Conservation (phyloP, 2,797 vertebrate genomes). For the Typhlichthys subterraneus region DNA sequence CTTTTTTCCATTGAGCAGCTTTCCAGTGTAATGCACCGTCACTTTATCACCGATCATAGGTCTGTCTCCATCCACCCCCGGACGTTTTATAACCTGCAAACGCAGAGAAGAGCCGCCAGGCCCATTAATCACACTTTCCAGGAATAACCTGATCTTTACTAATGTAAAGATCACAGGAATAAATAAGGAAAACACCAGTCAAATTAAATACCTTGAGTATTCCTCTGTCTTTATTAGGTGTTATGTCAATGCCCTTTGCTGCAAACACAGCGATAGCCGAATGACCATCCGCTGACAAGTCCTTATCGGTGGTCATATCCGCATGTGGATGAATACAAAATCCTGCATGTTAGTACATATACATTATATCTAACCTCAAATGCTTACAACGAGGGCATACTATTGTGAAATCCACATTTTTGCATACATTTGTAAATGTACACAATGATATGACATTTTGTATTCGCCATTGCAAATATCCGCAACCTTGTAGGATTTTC, state of each 20-base stretch:
- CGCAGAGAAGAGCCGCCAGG: slow-evolving; percentile 15
- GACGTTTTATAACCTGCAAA: slow-evolving; percentile 83
- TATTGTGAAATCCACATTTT: background rate
- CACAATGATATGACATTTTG: background rate
- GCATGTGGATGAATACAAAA: slow-evolving; percentile 38
- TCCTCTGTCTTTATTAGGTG: slow-evolving; percentile 83
- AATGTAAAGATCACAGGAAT: no score
- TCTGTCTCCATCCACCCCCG: slow-evolving; percentile 79
- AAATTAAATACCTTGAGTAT: slow-evolving; percentile 85
- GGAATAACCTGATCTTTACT: background rate
- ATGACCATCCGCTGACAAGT: slow-evolving; percentile 79
- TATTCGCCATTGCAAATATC: background rate
- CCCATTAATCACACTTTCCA: background rate
- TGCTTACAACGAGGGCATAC: background rate
- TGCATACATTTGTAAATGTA: background rate
- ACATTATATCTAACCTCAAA: slow-evolving; percentile 18
- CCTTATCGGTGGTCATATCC: slow-evolving; percentile 90
- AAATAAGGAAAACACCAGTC: background rate
- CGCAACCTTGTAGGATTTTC: no score
- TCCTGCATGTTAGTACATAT: slow-evolving; percentile 47
- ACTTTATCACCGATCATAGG: slow-evolving; percentile 96
- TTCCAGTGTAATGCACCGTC: slow-evolving; percentile 93
- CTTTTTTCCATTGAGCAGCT: slow-evolving; percentile 87
- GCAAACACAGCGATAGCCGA: slow-evolving; percentile 74
- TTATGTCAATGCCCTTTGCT: slow-evolving; percentile 86